These are phyloP conservation scores for Dryobotodes eremita DNA, from an alignment of 2,888 invertebrate species.

Conservation along the genomic window DNA sequence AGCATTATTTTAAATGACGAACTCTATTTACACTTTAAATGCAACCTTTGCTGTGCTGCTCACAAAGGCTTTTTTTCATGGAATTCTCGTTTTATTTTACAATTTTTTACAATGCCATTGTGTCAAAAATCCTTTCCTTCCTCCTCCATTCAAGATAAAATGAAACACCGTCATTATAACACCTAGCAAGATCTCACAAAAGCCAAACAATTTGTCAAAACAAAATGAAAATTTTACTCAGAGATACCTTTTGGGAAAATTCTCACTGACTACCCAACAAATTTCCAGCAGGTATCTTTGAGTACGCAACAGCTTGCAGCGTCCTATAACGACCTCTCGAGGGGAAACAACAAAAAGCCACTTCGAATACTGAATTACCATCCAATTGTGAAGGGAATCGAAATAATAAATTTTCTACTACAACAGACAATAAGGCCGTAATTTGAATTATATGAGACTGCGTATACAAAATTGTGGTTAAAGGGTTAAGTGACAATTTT, in stretches of 20 bases:
- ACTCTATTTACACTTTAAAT: not conserved
- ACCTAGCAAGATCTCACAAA: conserved; percentile 13
- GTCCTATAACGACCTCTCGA: conserved; percentile 52
- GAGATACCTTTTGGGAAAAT: conserved; percentile 32
- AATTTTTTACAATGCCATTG: conserved; percentile 8
- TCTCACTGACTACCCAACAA: conserved; percentile 35
- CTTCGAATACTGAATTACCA: conserved; percentile 58
- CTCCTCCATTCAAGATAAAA: conserved; percentile 22
- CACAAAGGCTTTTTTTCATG: not conserved
- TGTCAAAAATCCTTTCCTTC: conserved; percentile 1
- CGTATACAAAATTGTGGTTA: not conserved
- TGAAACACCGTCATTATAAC: conserved; percentile 31
- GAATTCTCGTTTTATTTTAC: conserved; percentile 3
- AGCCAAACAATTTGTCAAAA: conserved; percentile 53
- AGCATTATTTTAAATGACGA: not conserved
- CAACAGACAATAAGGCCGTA: conserved; percentile 17
- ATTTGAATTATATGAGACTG: conserved; percentile 23
- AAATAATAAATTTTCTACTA: conserved; percentile 50
- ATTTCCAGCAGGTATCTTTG: conserved; percentile 49
- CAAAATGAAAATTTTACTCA: conserved; percentile 37
- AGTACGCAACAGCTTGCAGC: conserved; percentile 46
- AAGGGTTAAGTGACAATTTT: not conserved
- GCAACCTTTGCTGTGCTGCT: not conserved
- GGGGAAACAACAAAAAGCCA: conserved; percentile 62
- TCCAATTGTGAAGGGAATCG: conserved; percentile 55